Conservation (phyloP, 2,113 vertebrate species). For the Gila orcuttii region DNA sequence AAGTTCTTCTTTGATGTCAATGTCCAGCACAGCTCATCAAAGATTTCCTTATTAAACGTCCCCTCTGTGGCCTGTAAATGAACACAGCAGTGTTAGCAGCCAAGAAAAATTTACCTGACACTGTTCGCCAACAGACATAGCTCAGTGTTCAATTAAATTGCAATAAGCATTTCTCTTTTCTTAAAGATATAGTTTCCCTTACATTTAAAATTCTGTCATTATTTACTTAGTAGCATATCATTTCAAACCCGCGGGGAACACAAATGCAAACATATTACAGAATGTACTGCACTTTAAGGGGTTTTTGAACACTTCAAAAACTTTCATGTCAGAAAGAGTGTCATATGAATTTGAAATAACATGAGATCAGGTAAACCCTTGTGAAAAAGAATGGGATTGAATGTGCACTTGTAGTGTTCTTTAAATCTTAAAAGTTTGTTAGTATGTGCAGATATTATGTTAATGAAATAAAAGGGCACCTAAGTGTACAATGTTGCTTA, state of each 20-base stretch:
- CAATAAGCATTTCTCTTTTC: not conserved
- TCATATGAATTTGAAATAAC: not conserved
- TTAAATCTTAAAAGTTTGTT: not conserved
- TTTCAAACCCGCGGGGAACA: not conserved
- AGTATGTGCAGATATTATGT: not conserved
- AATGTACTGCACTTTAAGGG: not conserved
- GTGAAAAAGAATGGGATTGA: not conserved
- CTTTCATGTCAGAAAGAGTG: not conserved
- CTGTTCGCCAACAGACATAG: not conserved
- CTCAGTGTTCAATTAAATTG: not conserved
- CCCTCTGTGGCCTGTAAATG: conserved; percentile 75
- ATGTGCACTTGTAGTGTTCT: not conserved
- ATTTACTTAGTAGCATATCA: not conserved
- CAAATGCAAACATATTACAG: not conserved
- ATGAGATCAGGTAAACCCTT: not conserved
- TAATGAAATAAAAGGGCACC: not conserved
- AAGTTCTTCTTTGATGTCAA: conserved; percentile 82
- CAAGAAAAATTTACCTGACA: not conserved
- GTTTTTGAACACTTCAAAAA: not conserved
- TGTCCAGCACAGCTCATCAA: conserved; percentile 83
- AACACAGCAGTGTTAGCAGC: not conserved
- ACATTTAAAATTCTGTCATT: not conserved
- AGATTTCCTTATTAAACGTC: conserved; percentile 79
- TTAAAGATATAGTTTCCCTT: not conserved
- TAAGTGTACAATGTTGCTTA: too few relatives aligned